A percentile compares a stretch with the other conserved stretches of the same genome.
phyloP scores from a whole-genome alignment of 2,797 vertebrate genomes.

The Neomorphus geoffroyi region DNA sequence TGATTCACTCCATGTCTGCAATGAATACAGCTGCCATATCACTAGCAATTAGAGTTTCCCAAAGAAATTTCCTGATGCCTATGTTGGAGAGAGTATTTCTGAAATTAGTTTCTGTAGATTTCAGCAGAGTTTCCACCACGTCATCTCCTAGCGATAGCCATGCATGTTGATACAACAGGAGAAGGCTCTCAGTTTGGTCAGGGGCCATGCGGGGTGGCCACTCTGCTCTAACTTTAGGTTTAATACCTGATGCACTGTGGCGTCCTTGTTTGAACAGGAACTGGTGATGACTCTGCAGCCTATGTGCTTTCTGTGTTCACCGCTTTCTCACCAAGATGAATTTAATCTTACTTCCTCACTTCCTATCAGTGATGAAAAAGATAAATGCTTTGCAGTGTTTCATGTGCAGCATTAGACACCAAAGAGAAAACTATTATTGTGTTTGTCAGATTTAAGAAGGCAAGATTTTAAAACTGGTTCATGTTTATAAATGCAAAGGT shows the following conservation, averaged over 20 bases:
- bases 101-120: neutral
- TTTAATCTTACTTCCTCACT: neutral
- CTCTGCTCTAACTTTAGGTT: neutral
- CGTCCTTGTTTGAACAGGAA: neutral
- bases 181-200: neutral
- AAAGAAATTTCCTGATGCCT: neutral
- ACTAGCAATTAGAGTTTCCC: neutral
- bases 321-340: neutral
- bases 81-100: neutral
- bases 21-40: neutral
- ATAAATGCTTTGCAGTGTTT: neutral
- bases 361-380: fast-evolving
- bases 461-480: neutral
- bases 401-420: neutral
- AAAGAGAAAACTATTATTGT: neutral
- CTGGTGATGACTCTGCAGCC: neutral
- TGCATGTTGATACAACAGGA: fast-evolving
- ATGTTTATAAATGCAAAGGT: neutral
- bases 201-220: neutral
- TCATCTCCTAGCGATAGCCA: neutral
- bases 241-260: neutral
- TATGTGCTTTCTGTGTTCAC: fast-evolving
- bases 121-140: neutral
- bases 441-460: neutral
- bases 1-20: neutral